Evolutionary conservation across 2,888 invertebrate genomes (phyloP).

Genomic region (Morpho achilles): DNA sequence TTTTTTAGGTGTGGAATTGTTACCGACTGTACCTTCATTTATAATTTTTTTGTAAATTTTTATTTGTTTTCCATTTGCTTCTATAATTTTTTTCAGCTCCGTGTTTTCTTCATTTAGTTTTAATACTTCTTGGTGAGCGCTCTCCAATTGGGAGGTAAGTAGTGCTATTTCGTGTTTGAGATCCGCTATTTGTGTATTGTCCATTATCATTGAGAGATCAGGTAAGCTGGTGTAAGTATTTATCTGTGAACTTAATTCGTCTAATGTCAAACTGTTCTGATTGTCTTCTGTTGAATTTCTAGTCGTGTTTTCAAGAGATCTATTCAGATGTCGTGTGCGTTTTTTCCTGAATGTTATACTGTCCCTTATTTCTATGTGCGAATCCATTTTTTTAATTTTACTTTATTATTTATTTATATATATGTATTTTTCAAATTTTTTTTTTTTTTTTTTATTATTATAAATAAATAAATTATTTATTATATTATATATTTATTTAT

Average conservation of each 20-base stretch:
- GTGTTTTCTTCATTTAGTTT: slow-evolving; percentile 3
- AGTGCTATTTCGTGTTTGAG: not conserved
- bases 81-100: not conserved
- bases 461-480: too few relatives aligned
- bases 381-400: not conserved
- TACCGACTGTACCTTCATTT: not conserved
- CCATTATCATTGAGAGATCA: not conserved
- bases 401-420: not conserved
- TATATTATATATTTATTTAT: too few relatives aligned
- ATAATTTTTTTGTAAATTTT: slow-evolving; percentile 1
- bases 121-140: slow-evolving; percentile 1
- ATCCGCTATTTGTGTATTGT: not conserved
- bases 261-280: not conserved
- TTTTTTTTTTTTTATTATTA: not conserved
- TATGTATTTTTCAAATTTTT: not conserved
- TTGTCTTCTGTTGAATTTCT: not conserved
- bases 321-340: not conserved
- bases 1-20: not conserved
- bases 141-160: not conserved
- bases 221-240: not conserved
- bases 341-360: not conserved
- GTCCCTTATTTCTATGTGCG: too few relatives aligned
- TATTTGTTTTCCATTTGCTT: slow-evolving; percentile 1
- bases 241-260: not conserved
- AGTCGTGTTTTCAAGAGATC: not conserved